phyloP scores from a whole-genome alignment of 1,140 invertebrate genomes.

The Homalodisca vitripennis region DNA sequence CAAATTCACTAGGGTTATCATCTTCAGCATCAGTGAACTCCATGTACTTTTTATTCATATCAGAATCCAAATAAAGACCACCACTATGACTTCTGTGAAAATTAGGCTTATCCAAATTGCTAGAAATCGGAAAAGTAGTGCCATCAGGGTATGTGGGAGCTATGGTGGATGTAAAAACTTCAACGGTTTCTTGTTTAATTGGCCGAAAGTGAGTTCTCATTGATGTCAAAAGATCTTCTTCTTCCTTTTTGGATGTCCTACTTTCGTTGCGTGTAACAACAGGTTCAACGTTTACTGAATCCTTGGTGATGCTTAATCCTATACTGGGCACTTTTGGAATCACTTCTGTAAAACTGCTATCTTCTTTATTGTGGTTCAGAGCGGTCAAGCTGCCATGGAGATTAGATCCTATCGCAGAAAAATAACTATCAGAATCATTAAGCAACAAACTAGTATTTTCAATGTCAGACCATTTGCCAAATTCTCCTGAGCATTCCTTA shows the following conservation, averaged over 20 bases:
- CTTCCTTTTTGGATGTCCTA: conserved; percentile 46
- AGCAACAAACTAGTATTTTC: conserved; percentile 35
- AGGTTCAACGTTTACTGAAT: background rate
- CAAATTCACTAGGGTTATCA: conserved; percentile 47
- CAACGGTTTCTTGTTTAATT: conserved; percentile 60
- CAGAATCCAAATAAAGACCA: conserved; percentile 47
- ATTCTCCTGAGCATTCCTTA: background rate
- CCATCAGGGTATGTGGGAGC: conserved; percentile 57
- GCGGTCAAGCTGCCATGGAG: conserved; percentile 25
- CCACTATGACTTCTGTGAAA: conserved; percentile 46
- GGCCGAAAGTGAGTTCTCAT: conserved; percentile 73
- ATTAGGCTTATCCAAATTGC: conserved; percentile 57
- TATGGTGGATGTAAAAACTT: background rate
- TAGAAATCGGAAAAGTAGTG: conserved; percentile 64
- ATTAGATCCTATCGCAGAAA: conserved; percentile 33
- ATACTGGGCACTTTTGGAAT: conserved; percentile 45
- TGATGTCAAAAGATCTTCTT: conserved; percentile 70
- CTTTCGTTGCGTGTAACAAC: background rate
- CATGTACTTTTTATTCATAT: conserved; percentile 53
- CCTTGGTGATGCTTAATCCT: background rate
- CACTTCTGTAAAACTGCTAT: conserved; percentile 58
- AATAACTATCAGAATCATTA: conserved; percentile 34
- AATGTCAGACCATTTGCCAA: conserved; percentile 34
- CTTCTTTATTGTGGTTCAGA: conserved; percentile 57
- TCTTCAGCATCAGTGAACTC: conserved; percentile 49